Evolutionary conservation across 2,797 vertebrate genomes (phyloP), one percentile per base, ranked within the genome.

Genomic region (Ptychadena robeensis): DNA sequence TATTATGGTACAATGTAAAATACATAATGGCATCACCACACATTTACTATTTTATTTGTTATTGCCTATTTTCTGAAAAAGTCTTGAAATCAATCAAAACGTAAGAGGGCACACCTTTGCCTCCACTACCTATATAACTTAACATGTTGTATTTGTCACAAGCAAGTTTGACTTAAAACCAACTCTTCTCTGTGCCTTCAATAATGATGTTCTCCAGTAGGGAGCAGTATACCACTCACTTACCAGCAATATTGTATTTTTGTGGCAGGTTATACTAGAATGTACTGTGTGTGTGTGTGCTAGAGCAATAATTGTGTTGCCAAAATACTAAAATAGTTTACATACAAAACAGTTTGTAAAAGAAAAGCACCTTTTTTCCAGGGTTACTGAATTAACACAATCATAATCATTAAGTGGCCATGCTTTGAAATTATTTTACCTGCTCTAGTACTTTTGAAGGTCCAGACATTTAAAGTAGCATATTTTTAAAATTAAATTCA

Each of bases 161-260:
- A 48, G 4, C 0, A 48, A 22, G 44, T 48, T 48, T 48, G 18
- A 48, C 44, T n/a, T n/a, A n/a, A n/a, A n/a, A n/a, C 44, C 15
- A 53, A 25, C 10, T 28, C n/a, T 61, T n/a, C 4, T 61, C 11
- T 61, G 59, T 61, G 59, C 59, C 59, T 61, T 61, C 59, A 61
- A 25, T 48, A 28, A 28, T 25, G 68, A 11, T 28, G 7, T 38
- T 40, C 3, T 74, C 70, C 80, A 67, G 80, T 31, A 81, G 80
- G 35, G 79, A 71, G 80, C 80, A 81, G 40, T 4, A 67, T 30
- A 53, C 67, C 59, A 12, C 61, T 25, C 61, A 35, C 3, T 27
- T 57, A 59, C 25, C 25, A 70, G 40, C 25, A 28, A 30, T 9
- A 30, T 53, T 37, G 31, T 37, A n/a, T 59, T 10, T 37, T 53